Evolutionary conservation across 2,888 invertebrate species (phyloP), one percentile per base, ranked within the genome.

Genomic region (Plemyria rubiginata): DNA sequence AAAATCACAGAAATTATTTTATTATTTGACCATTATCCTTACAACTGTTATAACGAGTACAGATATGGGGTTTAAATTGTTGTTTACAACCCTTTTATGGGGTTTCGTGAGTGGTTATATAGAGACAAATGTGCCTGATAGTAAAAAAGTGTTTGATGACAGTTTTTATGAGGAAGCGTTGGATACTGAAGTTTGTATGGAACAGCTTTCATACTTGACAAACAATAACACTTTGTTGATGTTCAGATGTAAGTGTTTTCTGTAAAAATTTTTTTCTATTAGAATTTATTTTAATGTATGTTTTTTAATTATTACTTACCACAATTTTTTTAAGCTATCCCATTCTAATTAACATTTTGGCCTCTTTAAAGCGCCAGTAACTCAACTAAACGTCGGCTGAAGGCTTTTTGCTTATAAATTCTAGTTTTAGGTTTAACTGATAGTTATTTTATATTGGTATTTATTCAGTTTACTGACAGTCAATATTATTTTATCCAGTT

Each of bases 151-250:
- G 8, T 84, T 88, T 61, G 83, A 90, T 71, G 66, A 69, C 40
- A 78, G 81, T 59, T 74, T 88, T 36, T 89, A 81, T 68, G 75
- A 84, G 65, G 71, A 78, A 55, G 87, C 85, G 11, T 66, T 91
- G 41, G 79, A 90, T 74, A 56, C 77, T 7, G 78, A 82, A 54
- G 56, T 82, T 50, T 91, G 90, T 75, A 65, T 72, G n/a, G 66
- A 73, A 28, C 88, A 91, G 68, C 67, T 90, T n/a, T 54, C 50
- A 4, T 81, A 78, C 60, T 73, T 90, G 36, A 46, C 68, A 4
- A 64, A 67, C 5, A 77, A 84, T 61, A 71, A 80, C 59, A 68
- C 73, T 0, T 1, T 66, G 1, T 67, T 88, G 13, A 66, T 79
- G 15, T 57, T 75, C 28, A 69, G 68, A 70, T 88, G 90, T 90